Evolutionary conservation across 2,113 vertebrate species (phyloP), one percentile per base, ranked within the genome.

Genomic region (Lagopus muta): DNA sequence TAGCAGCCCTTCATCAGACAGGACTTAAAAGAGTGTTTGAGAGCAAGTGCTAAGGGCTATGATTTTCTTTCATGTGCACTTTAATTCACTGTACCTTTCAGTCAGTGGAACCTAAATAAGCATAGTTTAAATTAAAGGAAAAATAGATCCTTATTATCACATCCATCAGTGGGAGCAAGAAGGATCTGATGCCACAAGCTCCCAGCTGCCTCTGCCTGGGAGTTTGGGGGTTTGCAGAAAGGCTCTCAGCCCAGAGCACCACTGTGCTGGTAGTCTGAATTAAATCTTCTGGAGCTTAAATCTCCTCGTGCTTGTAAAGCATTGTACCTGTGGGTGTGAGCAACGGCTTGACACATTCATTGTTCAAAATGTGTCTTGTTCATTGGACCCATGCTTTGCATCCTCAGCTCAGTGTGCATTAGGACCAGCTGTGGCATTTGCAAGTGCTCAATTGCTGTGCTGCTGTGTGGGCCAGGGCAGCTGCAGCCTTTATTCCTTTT

Each of bases 21-120:
- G 28, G 94, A 69, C 82, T 87, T 90, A 6, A 83, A 54, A 88
- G 91, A 42, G 48, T 71, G 67, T 93, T 92, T 71, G 93, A 93
- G 95, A 93, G 38, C 32, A 73, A 64, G 83, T 17, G 93, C 96
- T 94, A 89, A 93, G 84, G 90, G 96, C 88, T 67, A 2, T 72
- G 83, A 25, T 87, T 95, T 89, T 52, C 94, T 96, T 97, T 97
- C 91, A 93, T 93, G 89, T 86, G 79, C 69, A 7, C 93, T 90
- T 96, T 93, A 82, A 97, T 94, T 96, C 90, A 57, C 28, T 91
- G 79, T 94, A 95, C 90, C 88, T 89, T 94, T 81, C 95, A 95
- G 90, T 72, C 91, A 60, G 82, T 13, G 60, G 75, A 8, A 21
- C 78, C 78, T 81, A 95, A 97, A 96, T 27, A 90, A 75, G 55